These are phyloP conservation scores for Zophobas atratus DNA, from an alignment of 1,140 invertebrate genomes.

Conservation along the genomic window DNA sequence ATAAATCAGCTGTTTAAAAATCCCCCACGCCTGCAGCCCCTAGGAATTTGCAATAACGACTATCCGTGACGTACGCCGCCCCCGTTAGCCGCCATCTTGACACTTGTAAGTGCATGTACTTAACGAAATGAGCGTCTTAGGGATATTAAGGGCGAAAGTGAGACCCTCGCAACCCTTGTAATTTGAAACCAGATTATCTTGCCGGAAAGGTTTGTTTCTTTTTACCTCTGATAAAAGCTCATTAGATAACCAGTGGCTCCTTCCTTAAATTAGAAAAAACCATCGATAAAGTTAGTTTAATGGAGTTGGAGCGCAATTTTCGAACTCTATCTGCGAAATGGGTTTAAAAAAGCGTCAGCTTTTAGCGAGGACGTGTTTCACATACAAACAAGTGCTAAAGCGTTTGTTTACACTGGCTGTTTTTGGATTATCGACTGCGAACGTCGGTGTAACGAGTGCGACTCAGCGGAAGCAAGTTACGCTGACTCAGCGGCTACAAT, in stretches of 20 bases:
- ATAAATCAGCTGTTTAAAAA: too few relatives aligned
- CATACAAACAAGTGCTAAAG: too few relatives aligned
- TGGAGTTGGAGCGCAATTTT: too few relatives aligned
- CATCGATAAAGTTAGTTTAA: neutral
- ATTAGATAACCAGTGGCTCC: neutral
- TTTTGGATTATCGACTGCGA: too few relatives aligned
- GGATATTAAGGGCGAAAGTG: slow-evolving; percentile 30
- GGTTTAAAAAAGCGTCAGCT: too few relatives aligned
- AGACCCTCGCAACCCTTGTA: slow-evolving; percentile 14
- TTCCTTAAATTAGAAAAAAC: neutral
- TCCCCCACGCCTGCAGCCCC: neutral
- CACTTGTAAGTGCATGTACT: slow-evolving; percentile 42
- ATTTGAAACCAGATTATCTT: slow-evolving; percentile 38
- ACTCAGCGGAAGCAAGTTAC: too few relatives aligned
- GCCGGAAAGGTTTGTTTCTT: slow-evolving; percentile 5
- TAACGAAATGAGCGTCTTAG: slow-evolving; percentile 15
- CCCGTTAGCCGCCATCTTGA: slow-evolving; percentile 38
- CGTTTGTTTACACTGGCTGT: too few relatives aligned
- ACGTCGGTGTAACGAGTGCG: too few relatives aligned
- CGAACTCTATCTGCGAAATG: too few relatives aligned
- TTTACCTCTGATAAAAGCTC: slow-evolving; percentile 1
- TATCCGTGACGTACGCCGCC: slow-evolving; percentile 19
- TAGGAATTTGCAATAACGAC: slow-evolving; percentile 35
- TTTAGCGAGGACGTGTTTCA: too few relatives aligned
- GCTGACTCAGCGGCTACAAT: too few relatives aligned